These are phyloP conservation scores for Calephelis nemesis DNA, from an alignment of 1,140 invertebrate genomes.

Conservation along the genomic window DNA sequence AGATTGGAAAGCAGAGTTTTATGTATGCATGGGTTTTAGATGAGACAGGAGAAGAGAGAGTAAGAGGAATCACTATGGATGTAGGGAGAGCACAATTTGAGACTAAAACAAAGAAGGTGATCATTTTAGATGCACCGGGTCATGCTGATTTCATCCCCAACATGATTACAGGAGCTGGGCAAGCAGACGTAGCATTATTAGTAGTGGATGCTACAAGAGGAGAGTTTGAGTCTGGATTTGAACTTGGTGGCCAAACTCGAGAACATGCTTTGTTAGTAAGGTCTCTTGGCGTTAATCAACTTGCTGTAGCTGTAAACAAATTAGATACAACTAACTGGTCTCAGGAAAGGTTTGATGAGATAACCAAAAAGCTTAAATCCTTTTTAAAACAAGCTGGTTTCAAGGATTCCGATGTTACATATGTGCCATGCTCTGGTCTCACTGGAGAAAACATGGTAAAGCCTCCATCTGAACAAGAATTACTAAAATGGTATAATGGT, in stretches of 20 bases:
- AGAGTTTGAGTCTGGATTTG: conserved; percentile 99
- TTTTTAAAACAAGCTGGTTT: conserved; percentile 98
- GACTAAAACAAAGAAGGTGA: conserved; percentile 91
- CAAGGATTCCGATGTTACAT: conserved; percentile 92
- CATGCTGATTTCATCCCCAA: conserved; percentile 99
- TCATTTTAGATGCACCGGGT: conserved; percentile 97
- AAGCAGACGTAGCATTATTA: conserved; percentile 97
- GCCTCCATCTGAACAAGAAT: conserved; percentile 82
- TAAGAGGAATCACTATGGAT: conserved; percentile 95
- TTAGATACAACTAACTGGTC: conserved; percentile 90
- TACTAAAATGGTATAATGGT: conserved; percentile 93
- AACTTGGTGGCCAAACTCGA: conserved; percentile 97
- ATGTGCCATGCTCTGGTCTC: conserved; percentile 97
- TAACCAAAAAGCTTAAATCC: conserved; percentile 89
- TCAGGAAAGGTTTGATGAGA: conserved; percentile 91
- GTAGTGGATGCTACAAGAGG: conserved; percentile 97
- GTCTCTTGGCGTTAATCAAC: conserved; percentile 93
- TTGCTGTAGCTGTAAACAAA: conserved; percentile 93
- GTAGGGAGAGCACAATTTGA: conserved; percentile 96
- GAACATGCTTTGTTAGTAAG: conserved; percentile 96
- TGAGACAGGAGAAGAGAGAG: conserved; percentile 98
- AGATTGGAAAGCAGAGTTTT: conserved; percentile 98
- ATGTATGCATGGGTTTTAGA: conserved; percentile 99
- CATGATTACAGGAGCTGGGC: conserved; percentile 98
- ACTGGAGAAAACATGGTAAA: conserved; percentile 94